These are phyloP conservation scores for Bos indicus DNA, from an alignment of 2,113 vertebrate species.

Conservation along the genomic window DNA sequence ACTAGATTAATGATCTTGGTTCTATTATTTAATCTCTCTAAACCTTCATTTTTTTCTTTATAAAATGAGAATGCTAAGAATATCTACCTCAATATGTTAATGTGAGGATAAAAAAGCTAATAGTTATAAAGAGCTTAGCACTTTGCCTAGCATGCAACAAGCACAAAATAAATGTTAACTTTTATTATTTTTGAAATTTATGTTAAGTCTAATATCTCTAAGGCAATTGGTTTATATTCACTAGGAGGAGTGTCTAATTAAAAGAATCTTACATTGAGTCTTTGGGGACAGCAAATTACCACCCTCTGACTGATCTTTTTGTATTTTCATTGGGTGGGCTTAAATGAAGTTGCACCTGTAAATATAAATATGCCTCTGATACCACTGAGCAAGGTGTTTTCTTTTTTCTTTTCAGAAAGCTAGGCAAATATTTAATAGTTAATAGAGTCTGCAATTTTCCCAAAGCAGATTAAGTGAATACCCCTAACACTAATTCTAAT, in stretches of 20 bases:
- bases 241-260: slow-evolving; percentile 27
- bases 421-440: slow-evolving; percentile 2
- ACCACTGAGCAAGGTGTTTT: neutral
- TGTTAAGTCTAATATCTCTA: slow-evolving; percentile 31
- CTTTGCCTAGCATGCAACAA: neutral
- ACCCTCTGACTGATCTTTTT: slow-evolving; percentile 9
- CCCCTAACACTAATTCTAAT: neutral
- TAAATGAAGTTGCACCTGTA: slow-evolving; percentile 9
- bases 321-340: slow-evolving; percentile 35
- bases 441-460: neutral
- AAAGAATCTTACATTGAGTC: slow-evolving; percentile 20
- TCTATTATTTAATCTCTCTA: neutral
- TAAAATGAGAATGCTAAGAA: slow-evolving; percentile 15
- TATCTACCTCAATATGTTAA: neutral
- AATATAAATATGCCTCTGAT: neutral
- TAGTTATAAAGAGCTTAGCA: neutral
- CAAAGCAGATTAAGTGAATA: neutral
- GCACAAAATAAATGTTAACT: slow-evolving; percentile 23
- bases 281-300: slow-evolving; percentile 7
- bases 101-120: neutral
- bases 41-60: slow-evolving; percentile 18
- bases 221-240: slow-evolving; percentile 37
- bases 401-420: neutral
- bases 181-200: slow-evolving; percentile 44
- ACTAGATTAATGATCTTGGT: neutral